These are phyloP conservation scores for Nerophis ophidion DNA, from an alignment of 2,113 vertebrate species.

Conservation along the genomic window DNA sequence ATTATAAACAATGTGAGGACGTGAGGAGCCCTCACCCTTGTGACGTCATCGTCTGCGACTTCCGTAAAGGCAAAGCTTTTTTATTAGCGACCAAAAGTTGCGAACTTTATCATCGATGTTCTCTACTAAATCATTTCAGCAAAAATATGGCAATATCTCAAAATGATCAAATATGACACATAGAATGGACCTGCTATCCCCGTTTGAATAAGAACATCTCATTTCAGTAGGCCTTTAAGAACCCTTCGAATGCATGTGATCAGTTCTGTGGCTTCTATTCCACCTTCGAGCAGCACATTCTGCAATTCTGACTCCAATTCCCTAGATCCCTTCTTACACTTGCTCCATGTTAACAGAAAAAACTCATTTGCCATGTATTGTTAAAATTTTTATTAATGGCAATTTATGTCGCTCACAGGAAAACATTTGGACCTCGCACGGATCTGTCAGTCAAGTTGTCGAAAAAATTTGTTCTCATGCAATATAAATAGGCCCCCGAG, in stretches of 20 bases:
- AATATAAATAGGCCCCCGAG: slow-evolving; percentile 81
- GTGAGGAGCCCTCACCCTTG: no score
- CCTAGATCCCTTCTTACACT: slow-evolving; percentile 74
- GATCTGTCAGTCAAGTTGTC: slow-evolving; percentile 90
- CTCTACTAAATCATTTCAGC: no score
- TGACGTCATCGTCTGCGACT: no score
- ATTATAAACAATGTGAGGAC: no score
- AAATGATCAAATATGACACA: no score
- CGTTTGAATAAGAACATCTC: no score
- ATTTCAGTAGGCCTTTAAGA: no score
- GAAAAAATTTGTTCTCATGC: slow-evolving; percentile 91
- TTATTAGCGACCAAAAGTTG: no score
- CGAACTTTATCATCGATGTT: no score
- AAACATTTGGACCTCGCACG: slow-evolving; percentile 80
- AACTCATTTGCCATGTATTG: slow-evolving; percentile 85
- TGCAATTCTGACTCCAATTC: slow-evolving; percentile 62
- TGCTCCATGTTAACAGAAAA: slow-evolving; percentile 86
- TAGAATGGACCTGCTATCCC: no score
- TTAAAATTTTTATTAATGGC: slow-evolving; percentile 90
- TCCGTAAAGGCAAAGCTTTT: no score
- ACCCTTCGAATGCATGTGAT: neutral
- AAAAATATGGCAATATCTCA: no score
- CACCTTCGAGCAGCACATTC: slow-evolving; percentile 29
- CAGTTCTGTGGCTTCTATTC: slow-evolving; percentile 10
- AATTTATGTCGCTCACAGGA: slow-evolving; percentile 84